Evolutionary conservation across 1,140 invertebrate genomes (phyloP), one percentile per base, ranked within the genome.

Genomic region (Saxidomus purpurata): DNA sequence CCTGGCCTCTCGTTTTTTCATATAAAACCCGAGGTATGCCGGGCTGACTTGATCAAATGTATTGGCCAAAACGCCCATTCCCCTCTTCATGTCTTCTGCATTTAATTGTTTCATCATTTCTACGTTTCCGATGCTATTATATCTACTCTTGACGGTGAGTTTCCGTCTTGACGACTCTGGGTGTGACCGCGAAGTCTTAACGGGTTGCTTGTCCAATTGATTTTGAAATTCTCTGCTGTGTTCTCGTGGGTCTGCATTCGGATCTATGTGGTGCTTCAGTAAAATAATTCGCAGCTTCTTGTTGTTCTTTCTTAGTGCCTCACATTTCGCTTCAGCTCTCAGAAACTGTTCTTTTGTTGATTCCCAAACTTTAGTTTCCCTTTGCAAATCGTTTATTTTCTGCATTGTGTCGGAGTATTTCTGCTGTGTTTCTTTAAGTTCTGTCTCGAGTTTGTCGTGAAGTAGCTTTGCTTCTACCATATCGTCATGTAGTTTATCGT

Each of bases 361-460:
- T 2, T 49, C 34, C 86, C 86, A 88, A 25, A 79, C 31, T 69
- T 67, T 88, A 47, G 55, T 25, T 40, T 81, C 76, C 55, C 81
- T 88, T n/a, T 67, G 17, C 19, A 80, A 81, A n/a, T 31, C 38
- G 31, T 88, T 28, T n/a, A 69, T 31, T 71, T 77, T 79, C 28
- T 52, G 9, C 38, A 81, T 2, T 28, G 86, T 71, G 8, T 88
- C 61, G 2, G 36, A 25, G 71, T 43, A 88, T n/a, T 67, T 77
- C 15, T 38, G 55, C 31, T 88, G 40, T 67, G 77, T 81, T n/a
- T 69, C 61, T 25, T 49, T 79, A 31, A 79, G 61, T 38, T 88
- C 86, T 38, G 6, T 31, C 71, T 88, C 86, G 19, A 88, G 49
- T 81, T 88, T 88, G 49, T 88, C 86, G 31, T 88, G 34, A 9